Evolutionary conservation across 2,113 vertebrate species (phyloP).

Genomic region (Psophia crepitans): DNA sequence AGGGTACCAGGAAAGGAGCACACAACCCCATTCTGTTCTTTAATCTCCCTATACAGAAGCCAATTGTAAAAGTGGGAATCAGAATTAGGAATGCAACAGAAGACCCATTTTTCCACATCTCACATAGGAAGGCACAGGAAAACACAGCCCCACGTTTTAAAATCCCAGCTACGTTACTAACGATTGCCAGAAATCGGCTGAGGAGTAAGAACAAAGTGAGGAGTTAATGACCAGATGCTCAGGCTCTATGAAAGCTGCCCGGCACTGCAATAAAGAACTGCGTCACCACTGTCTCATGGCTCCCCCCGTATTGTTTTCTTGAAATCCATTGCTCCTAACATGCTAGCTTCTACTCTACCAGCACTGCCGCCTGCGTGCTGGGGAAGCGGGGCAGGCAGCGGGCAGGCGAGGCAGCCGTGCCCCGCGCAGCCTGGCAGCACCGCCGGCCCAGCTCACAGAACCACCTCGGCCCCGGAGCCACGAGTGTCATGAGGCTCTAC

Average conservation of each 20-base stretch:
- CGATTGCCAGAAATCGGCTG: not conserved
- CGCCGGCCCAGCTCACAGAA: not conserved
- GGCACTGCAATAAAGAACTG: not conserved
- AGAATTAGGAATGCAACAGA: not conserved
- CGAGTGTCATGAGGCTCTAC: accelerated
- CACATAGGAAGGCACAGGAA: accelerated
- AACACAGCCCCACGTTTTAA: not conserved
- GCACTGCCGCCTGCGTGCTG: not conserved
- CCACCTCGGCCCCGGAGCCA: not conserved
- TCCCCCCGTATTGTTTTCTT: not conserved
- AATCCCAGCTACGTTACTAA: not conserved
- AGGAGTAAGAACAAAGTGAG: not conserved
- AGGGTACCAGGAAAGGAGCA: not conserved
- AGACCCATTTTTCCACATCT: not conserved
- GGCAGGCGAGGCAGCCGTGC: not conserved
- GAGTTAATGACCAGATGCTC: not conserved
- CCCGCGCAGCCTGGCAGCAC: not conserved
- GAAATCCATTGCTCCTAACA: not conserved
- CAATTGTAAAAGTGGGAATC: not conserved
- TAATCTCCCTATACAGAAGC: not conserved
- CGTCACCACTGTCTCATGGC: not conserved
- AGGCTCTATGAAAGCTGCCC: not conserved
- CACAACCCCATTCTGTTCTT: not conserved
- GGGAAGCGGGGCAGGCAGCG: not conserved
- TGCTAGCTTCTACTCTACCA: not conserved